phyloP scores from a whole-genome alignment of 2,113 vertebrate genomes.

The human region GRCh38 chr2:205280001-205280500 shows the following conservation, averaged over 20 bases:
- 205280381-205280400: background rate
- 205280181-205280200: conserved; percentile 28
- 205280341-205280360: conserved; percentile 17
- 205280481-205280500: conserved; percentile 29
- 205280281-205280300: conserved; percentile 32
- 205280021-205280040: conserved; percentile 60
- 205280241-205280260: conserved; percentile 61
- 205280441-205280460: conserved; percentile 65
- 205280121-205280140: conserved; percentile 53
- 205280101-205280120: conserved; percentile 33
- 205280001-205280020: conserved; percentile 51
- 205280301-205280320: background rate
- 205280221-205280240: conserved; percentile 59
- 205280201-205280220: background rate
- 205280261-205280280: conserved; percentile 57
- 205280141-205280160: conserved; percentile 58
- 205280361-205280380: conserved; percentile 34
- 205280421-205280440: conserved; percentile 58
- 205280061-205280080: conserved; percentile 44
- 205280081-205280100: conserved; percentile 59
- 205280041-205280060: conserved; percentile 55
- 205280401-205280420: conserved; percentile 53
- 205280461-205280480: conserved; percentile 69
- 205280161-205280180: background rate
- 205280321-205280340: background rate